Conservation (phyloP, 1,140 invertebrate species). For the Drosophila ercepeae region DNA sequence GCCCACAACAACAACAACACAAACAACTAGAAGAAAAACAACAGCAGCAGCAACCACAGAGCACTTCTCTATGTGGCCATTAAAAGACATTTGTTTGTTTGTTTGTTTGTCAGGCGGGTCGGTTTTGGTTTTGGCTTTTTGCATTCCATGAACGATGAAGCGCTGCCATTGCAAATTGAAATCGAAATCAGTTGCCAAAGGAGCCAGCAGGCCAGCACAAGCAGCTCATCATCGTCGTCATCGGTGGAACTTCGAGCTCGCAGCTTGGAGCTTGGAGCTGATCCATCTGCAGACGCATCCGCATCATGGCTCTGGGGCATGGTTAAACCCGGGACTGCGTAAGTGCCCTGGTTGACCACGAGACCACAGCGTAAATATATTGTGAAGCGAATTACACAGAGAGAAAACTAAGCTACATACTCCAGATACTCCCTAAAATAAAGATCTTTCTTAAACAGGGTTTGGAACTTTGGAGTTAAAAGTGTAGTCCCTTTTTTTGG, state of each 20-base stretch:
- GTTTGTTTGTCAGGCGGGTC: slow-evolving; percentile 33
- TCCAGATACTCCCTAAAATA: background rate
- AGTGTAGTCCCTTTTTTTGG: slow-evolving; percentile 8
- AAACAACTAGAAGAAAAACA: background rate
- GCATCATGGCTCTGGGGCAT: slow-evolving; percentile 52
- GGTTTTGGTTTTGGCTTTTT: slow-evolving; percentile 40
- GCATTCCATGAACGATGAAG: slow-evolving; percentile 61
- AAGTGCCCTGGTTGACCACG: slow-evolving; percentile 74
- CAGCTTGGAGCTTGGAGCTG: slow-evolving; percentile 1
- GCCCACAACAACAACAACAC: slow-evolving; percentile 68
- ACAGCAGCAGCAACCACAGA: slow-evolving; percentile 57
- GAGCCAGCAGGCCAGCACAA: slow-evolving; percentile 21
- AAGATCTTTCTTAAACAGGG: too few relatives aligned
- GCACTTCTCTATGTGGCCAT: slow-evolving; percentile 72
- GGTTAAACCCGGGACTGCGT: slow-evolving; percentile 49
- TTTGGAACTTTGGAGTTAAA: background rate
- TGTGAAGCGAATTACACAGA: slow-evolving; percentile 2
- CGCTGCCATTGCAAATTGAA: slow-evolving; percentile 77
- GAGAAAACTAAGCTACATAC: background rate
- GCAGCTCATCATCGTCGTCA: slow-evolving; percentile 51
- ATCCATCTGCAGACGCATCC: slow-evolving; percentile 30
- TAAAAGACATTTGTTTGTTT: slow-evolving; percentile 78
- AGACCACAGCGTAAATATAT: slow-evolving; percentile 64
- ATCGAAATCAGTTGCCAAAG: slow-evolving; percentile 75
- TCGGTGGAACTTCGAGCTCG: slow-evolving; percentile 2